Evolutionary conservation across 2,888 invertebrate species (phyloP).

Genomic region (Odontothrips loti): DNA sequence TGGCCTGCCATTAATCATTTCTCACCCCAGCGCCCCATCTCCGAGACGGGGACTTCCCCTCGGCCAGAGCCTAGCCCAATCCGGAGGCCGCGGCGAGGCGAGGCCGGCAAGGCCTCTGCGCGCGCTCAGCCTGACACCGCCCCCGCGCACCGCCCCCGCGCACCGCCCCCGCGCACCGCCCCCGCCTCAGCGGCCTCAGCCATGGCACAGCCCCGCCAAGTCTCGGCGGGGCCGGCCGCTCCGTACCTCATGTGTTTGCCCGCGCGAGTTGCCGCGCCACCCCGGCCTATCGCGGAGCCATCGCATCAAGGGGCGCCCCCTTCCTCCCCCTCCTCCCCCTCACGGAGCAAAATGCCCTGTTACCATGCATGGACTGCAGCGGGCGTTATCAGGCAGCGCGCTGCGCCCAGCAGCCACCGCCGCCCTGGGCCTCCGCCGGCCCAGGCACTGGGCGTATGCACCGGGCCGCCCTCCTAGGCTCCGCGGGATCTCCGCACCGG

Average conservation of each 20-base stretch:
- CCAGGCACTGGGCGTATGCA: background rate
- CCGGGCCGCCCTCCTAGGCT: background rate
- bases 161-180: too few species aligned
- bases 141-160: background rate
- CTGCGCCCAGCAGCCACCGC: background rate
- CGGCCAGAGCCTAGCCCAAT: background rate
- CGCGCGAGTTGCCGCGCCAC: too few species aligned
- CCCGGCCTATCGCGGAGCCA: background rate
- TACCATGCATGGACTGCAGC: conserved; percentile 15
- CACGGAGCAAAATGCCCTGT: conserved; percentile 14
- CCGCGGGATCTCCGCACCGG: background rate
- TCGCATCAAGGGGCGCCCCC: background rate
- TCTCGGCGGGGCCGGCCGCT: too few species aligned
- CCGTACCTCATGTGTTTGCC: too few species aligned
- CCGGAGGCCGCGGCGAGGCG: background rate
- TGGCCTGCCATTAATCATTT: conserved; percentile 1
- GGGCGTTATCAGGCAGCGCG: background rate
- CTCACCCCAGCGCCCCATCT: background rate
- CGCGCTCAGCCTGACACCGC: too few species aligned
- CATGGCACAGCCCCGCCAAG: too few species aligned
- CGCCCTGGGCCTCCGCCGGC: background rate
- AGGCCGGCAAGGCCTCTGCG: background rate
- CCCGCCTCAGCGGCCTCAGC: too few species aligned
- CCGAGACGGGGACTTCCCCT: background rate
- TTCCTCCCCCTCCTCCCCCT: background rate